These are phyloP conservation scores for Drosophila bipectinata DNA, from an alignment of 1,140 invertebrate genomes.

Conservation along the genomic window DNA sequence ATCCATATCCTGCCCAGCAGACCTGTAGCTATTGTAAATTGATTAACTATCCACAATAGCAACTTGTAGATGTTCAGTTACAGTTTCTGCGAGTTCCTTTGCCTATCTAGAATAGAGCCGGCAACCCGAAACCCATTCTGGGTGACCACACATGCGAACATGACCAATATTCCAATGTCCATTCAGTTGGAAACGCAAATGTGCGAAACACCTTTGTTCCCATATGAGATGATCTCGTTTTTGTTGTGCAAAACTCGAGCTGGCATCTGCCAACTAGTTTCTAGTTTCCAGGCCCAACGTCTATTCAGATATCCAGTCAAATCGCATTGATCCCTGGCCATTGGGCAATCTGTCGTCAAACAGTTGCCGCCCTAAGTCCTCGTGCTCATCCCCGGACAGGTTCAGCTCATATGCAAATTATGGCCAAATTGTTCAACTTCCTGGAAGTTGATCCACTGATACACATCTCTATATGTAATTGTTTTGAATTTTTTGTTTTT, in stretches of 20 bases:
- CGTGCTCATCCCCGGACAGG: constrained; percentile 34
- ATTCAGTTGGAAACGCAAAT: constrained; percentile 73
- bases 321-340: constrained; percentile 67
- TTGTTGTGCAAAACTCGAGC: constrained; percentile 53
- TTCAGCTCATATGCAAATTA: constrained; percentile 70
- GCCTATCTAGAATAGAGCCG: constrained; percentile 29
- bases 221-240: constrained; percentile 74
- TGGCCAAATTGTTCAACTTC: constrained; percentile 76
- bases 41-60: constrained; percentile 63
- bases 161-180: constrained; percentile 29
- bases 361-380: constrained; percentile 72
- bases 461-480: constrained; percentile 14
- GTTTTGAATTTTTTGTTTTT: constrained; percentile 8
- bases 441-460: constrained; percentile 52
- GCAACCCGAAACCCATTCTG: constrained; percentile 19
- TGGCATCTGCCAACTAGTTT: constrained; percentile 48
- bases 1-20: constrained; percentile 15
- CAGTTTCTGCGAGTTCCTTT: constrained; percentile 29
- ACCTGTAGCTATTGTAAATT: constrained; percentile 60
- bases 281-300: constrained; percentile 16
- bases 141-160: constrained; percentile 44
- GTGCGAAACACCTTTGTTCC: constrained; percentile 73
- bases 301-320: constrained; percentile 12
- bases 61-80: constrained; percentile 70
- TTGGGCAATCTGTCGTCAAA: constrained; percentile 81